These are phyloP conservation scores for Drosophila neocordata DNA, from an alignment of 1,140 invertebrate species.

Conservation along the genomic window DNA sequence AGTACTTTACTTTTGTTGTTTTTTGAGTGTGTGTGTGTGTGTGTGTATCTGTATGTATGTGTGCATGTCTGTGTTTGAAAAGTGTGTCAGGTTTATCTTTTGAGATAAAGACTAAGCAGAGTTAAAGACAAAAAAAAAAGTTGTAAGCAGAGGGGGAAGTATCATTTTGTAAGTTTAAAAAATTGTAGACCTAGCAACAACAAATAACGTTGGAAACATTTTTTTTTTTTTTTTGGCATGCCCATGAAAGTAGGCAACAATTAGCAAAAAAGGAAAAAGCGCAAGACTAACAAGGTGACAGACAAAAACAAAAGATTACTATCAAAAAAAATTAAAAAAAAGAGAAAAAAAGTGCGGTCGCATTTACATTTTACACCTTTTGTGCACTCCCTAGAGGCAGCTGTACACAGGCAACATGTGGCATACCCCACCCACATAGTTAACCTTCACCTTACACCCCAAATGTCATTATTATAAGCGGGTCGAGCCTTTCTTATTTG, in stretches of 20 bases:
- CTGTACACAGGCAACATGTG: conserved; percentile 55
- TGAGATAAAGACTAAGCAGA: conserved; percentile 4
- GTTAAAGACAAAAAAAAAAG: conserved; percentile 4
- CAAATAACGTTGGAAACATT: conserved; percentile 23
- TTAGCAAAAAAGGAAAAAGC: conserved; percentile 28
- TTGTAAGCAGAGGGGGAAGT: not conserved
- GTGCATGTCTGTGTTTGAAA: conserved; percentile 1
- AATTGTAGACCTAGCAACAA: conserved; percentile 34
- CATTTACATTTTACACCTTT: conserved; percentile 78
- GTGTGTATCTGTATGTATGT: not conserved
- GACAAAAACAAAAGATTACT: conserved; percentile 12
- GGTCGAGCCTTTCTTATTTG: conserved; percentile 13
- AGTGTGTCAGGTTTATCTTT: conserved; percentile 16
- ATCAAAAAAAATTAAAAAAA: conserved; percentile 30
- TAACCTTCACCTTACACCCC: conserved; percentile 25
- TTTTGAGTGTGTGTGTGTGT: not conserved
- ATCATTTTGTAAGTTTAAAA: not conserved
- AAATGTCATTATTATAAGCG: conserved; percentile 49
- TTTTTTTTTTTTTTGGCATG: not conserved
- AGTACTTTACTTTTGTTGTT: conserved; percentile 21
- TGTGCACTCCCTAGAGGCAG: conserved; percentile 37
- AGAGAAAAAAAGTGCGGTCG: conserved; percentile 46
- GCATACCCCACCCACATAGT: conserved; percentile 7
- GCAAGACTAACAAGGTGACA: not conserved
- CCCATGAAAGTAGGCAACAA: conserved; percentile 48